Conservation (phyloP, 1,140 invertebrate genomes). For the Brachionus paranguensis region DNA sequence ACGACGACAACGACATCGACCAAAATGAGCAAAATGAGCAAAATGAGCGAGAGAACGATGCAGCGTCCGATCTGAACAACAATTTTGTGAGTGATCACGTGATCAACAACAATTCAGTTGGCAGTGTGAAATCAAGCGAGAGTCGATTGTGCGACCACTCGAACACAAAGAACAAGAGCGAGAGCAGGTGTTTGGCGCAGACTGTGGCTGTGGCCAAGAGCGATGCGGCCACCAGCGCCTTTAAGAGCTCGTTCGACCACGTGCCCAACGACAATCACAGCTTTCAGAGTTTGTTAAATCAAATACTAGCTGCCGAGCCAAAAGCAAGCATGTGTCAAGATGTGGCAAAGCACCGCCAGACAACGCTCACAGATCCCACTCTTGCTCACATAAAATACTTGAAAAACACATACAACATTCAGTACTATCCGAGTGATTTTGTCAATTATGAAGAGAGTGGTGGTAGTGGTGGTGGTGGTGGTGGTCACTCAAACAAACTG, state of each 20-base stretch:
- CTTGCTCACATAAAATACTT: conserved; percentile 7
- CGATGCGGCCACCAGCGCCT: neutral
- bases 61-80: neutral
- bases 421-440: conserved; percentile 37
- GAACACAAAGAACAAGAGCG: too few species aligned
- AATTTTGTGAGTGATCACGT: neutral
- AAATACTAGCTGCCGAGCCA: neutral
- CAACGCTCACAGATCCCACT: too few species aligned
- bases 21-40: too few species aligned
- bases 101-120: neutral
- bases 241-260: neutral
- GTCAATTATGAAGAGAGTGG: neutral
- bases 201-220: too few species aligned
- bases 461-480: too few species aligned
- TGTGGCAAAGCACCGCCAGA: too few species aligned
- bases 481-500: neutral
- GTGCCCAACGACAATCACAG: neutral
- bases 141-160: too few species aligned
- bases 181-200: too few species aligned
- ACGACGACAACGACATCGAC: neutral
- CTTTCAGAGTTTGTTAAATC: neutral
- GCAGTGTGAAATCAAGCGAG: neutral
- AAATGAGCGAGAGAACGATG: too few species aligned
- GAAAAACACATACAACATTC: conserved; percentile 35
- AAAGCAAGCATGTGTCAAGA: too few species aligned